Percentiles rank a stretch among this genome's conserved stretches.
Conservation (phyloP, 2,113 vertebrate species). For the Trachemys scripta region DNA sequence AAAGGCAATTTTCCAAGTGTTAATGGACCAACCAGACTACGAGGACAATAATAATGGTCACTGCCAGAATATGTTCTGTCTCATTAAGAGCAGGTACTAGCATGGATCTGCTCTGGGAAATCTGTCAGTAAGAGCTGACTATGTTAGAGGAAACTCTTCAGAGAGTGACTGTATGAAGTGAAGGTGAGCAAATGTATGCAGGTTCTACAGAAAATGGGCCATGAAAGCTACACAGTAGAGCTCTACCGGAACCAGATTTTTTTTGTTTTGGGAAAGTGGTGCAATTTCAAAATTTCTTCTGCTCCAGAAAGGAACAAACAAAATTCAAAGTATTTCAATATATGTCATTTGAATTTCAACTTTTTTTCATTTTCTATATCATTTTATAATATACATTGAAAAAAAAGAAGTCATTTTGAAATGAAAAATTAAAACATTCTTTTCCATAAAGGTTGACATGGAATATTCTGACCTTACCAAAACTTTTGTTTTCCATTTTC, state of each 20-base stretch:
- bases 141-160: not conserved
- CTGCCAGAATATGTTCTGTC: slow-evolving; percentile 1
- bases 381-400: not conserved
- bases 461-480: not conserved
- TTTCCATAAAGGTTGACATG: not conserved
- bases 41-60: not conserved
- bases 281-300: not conserved
- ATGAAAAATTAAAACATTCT: not conserved
- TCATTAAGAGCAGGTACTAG: slow-evolving; percentile 41
- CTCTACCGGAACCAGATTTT: not conserved
- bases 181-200: slow-evolving; percentile 23
- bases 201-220: not conserved
- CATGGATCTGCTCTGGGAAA: slow-evolving; percentile 1
- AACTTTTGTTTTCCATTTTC: not conserved
- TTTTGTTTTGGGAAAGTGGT: not conserved
- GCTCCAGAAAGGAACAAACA: not conserved
- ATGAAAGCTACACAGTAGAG: not conserved
- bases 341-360: not conserved
- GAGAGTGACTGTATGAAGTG: not conserved
- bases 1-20: slow-evolving; percentile 39
- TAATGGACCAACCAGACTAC: not conserved
- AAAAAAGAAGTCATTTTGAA: fast-evolving
- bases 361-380: fast-evolving
- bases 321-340: not conserved
- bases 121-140: slow-evolving; percentile 22